These are phyloP conservation scores for Diplodus puntazzo DNA, from an alignment of 2,797 vertebrate species.

Conservation along the genomic window DNA sequence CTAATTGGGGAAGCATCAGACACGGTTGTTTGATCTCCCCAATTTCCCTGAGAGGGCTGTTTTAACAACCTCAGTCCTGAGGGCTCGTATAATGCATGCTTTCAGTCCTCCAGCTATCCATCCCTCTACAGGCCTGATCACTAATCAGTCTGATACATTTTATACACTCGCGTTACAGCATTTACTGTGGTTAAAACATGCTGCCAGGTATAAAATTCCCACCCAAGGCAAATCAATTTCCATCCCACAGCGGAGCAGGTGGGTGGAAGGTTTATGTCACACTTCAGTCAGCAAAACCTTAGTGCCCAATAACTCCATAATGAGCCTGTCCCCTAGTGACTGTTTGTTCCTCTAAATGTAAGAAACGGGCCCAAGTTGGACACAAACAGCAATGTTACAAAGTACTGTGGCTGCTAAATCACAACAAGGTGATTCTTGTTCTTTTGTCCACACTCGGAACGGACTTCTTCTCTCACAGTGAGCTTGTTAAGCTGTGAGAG, in stretches of 20 bases:
- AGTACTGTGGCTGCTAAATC: constrained; percentile 17
- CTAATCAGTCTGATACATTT: constrained; percentile 34
- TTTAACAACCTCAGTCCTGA: constrained; percentile 29
- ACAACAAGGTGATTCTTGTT: neutral
- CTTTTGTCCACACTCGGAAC: no score
- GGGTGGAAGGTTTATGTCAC: constrained; percentile 52
- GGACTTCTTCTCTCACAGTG: neutral
- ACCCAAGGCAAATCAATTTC: constrained; percentile 60
- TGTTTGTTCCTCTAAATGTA: constrained; percentile 48
- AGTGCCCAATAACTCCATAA: constrained; percentile 39
- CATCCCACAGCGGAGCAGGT: constrained; percentile 34
- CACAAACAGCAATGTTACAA: constrained; percentile 7
- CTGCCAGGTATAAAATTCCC: constrained; percentile 16
- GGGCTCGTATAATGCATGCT: constrained; percentile 14
- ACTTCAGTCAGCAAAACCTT: constrained; percentile 61
- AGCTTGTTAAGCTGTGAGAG: neutral
- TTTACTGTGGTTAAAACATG: constrained; percentile 33
- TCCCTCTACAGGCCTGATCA: constrained; percentile 12
- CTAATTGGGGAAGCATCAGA: constrained; percentile 35
- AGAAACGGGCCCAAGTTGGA: constrained; percentile 17
- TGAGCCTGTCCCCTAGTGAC: constrained; percentile 36
- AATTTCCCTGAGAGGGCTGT: constrained; percentile 33
- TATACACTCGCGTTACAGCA: constrained; percentile 15
- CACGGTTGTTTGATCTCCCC: constrained; percentile 16
- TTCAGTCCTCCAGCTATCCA: constrained; percentile 9